Percentiles rank a stretch among this genome's conserved stretches.
Evolutionary conservation across 1,140 invertebrate genomes (phyloP).

Genomic region (Hyles vespertilio): DNA sequence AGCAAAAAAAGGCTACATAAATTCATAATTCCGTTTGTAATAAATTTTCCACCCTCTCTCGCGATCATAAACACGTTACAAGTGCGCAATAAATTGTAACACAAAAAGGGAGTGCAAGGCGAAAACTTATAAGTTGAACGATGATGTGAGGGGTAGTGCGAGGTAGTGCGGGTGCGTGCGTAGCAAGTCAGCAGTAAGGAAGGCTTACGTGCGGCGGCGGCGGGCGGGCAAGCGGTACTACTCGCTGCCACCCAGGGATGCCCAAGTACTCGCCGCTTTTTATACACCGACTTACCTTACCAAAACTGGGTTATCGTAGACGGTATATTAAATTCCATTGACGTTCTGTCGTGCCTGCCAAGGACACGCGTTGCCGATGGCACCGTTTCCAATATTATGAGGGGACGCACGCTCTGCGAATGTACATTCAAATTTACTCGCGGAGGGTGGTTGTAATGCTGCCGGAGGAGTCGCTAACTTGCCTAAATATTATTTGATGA

Average conservation of each 20-base stretch:
- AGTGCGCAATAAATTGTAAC: no score
- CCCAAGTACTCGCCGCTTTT: conserved; percentile 57
- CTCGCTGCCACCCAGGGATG: conserved; percentile 45
- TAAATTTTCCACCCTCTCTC: neutral
- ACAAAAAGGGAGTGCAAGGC: no score
- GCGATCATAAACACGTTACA: conserved; percentile 2
- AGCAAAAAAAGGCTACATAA: no score
- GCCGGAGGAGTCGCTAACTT: no score
- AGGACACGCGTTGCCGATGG: conserved; percentile 51
- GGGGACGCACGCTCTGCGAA: no score
- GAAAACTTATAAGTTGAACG: neutral
- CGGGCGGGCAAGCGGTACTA: conserved; percentile 63
- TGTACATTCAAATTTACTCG: no score
- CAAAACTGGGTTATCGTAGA: conserved; percentile 66
- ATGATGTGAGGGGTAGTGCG: conserved; percentile 12
- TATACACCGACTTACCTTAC: conserved; percentile 54
- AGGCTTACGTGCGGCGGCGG: conserved; percentile 63
- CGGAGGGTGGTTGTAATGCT: no score
- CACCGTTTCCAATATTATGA: conserved; percentile 31
- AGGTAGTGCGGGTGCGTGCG: conserved; percentile 34
- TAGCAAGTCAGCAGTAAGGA: conserved; percentile 39
- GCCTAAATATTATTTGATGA: no score
- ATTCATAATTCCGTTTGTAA: no score
- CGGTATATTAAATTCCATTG: conserved; percentile 69
- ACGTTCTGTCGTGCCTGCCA: conserved; percentile 48